Base-by-base conservation (phyloP, 2,888 invertebrate genomes). In the Theretra japonica region DNA sequence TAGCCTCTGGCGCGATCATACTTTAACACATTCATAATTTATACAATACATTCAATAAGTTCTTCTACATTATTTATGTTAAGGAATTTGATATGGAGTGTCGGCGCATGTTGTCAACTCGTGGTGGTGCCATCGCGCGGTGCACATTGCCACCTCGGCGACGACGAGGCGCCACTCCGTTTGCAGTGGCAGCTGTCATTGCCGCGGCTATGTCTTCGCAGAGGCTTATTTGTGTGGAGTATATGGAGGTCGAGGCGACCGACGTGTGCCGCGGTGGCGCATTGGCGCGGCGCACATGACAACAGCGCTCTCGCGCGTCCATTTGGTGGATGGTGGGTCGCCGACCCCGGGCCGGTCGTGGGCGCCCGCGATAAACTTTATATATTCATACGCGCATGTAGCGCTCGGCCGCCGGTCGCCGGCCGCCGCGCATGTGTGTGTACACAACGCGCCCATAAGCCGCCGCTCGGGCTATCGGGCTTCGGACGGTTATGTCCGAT, bases 401-500 rank as follows among this genome's bases (percentile, higher is more conserved):
- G 30, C 60, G 60, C 60, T 30, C 59, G 58, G 28, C 59, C 28
- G 28, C 60, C 30, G 60, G 17, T 25, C 28, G 59, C 28, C 25
- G 25, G 58, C 58, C 5, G 59, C 2, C 21, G 73, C 70, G 74
- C 59, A 71, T 68, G 65, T 74, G 71, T 71, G 73, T 75, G 69
- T 30, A 73, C 74, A 72, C 72, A 33, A 70, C 60, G 62, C 58
- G 71, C 72, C 69, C 65, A 65, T 48, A 65, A 65, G 72, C 68
- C 50, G 70, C 70, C 56, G 70, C 70, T 71, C 73, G 74, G 75
- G 62, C 77, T 75, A 74, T 77, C 81, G 80, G 78, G 75, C 76
- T 70, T 74, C 81, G 82, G 83, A 83, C 79, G 84, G 83, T 83
- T 83, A 77, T 82, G 83, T 80, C 79, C 80, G 78, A 77, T 86